Conservation (phyloP, 2,888 invertebrate genomes). For the Latrodectus hesperus region DNA sequence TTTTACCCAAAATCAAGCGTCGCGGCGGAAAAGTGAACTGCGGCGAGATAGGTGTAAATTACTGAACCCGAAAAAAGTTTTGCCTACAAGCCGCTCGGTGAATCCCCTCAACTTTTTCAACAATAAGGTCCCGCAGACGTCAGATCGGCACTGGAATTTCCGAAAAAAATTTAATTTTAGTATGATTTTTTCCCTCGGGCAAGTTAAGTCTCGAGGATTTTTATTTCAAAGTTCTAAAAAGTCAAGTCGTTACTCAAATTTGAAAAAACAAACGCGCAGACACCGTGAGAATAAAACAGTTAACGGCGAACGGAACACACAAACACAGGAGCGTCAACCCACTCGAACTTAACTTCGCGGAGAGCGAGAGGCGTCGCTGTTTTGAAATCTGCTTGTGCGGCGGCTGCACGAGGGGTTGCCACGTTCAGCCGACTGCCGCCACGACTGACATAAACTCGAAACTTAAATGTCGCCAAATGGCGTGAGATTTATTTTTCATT, state of each 20-base stretch:
- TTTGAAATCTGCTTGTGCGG: constrained; percentile 60
- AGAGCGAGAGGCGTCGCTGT: constrained; percentile 53
- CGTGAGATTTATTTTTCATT: neutral
- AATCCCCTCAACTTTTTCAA: no score
- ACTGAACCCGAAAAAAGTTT: no score
- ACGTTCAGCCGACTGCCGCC: constrained; percentile 55
- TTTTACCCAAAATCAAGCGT: no score
- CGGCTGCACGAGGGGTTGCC: constrained; percentile 54
- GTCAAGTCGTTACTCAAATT: neutral
- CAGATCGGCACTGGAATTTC: no score
- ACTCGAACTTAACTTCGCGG: constrained; percentile 44
- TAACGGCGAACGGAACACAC: neutral
- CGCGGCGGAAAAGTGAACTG: no score
- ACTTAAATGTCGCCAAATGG: constrained; percentile 64
- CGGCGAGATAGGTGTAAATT: no score
- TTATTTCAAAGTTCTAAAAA: neutral
- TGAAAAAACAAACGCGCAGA: neutral
- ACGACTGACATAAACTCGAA: constrained; percentile 53
- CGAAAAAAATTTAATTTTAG: neutral
- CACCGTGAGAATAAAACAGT: constrained; percentile 3
- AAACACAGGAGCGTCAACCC: neutral
- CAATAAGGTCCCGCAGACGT: no score
- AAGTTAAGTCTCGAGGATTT: no score
- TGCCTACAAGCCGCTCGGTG: no score
- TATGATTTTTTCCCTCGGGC: no score